Conservation (phyloP, 2,797 vertebrate genomes). For the Poecilia wingei region DNA sequence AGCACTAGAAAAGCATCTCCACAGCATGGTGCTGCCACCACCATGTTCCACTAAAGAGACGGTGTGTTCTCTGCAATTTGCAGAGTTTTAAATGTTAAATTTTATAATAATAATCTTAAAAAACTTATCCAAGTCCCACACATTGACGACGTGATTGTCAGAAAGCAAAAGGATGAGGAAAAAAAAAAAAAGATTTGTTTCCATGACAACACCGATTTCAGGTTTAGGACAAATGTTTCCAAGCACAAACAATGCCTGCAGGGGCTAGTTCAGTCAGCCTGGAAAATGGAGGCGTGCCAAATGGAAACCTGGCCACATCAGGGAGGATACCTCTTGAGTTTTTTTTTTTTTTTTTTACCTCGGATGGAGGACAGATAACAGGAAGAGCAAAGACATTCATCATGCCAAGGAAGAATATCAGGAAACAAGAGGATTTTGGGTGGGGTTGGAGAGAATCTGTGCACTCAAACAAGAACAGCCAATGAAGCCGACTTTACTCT, state of each 20-base stretch:
- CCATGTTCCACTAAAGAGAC: background rate
- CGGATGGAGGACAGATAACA: conserved; percentile 42
- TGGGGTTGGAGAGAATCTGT: conserved; percentile 5
- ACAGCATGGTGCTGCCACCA: background rate
- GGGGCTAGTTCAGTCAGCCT: conserved; percentile 35
- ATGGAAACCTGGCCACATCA: conserved; percentile 48
- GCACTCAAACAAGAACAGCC: background rate
- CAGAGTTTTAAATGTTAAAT: too few species aligned
- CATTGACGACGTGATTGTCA: background rate
- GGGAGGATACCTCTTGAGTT: conserved; percentile 29
- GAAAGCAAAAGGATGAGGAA: background rate
- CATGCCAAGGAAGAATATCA: conserved; percentile 23
- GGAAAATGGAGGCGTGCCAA: conserved; percentile 57
- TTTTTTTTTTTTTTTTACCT: conserved; percentile 1
- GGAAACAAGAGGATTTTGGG: conserved; percentile 8
- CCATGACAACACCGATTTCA: conserved; percentile 12
- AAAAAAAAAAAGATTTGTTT: conserved; percentile 9
- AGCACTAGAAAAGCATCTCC: background rate
- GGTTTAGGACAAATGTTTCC: conserved; percentile 9
- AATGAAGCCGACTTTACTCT: background rate
- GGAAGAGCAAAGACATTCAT: conserved; percentile 30
- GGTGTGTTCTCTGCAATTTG: background rate
- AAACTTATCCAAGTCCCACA: background rate
- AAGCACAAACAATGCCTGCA: conserved; percentile 40
- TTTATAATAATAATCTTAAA: too few species aligned